Evolutionary conservation across 2,888 invertebrate genomes (phyloP).

Genomic region (Amiota minor): DNA sequence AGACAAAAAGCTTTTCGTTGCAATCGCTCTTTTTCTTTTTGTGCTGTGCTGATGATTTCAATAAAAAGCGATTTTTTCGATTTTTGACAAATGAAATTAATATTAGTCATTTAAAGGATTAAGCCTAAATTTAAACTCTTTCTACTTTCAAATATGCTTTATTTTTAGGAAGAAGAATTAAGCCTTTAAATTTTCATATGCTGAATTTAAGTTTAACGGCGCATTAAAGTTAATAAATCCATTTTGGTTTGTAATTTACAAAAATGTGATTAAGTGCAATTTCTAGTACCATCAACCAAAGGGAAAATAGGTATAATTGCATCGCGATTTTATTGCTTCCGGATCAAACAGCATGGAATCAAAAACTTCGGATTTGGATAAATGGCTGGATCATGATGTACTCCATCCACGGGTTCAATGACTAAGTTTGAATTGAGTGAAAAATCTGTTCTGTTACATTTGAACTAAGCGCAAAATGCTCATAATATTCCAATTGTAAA

Average conservation of each 20-base stretch:
- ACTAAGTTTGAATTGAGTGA: conserved; percentile 67
- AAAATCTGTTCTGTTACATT: no score
- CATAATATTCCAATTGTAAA: no score
- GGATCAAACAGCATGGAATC: conserved; percentile 76
- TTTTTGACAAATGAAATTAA: not conserved
- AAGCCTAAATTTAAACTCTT: not conserved
- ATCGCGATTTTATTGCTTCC: conserved; percentile 73
- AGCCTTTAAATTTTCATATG: no score
- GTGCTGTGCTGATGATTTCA: no score
- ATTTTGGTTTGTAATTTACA: conserved; percentile 44
- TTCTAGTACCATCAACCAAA: conserved; percentile 67
- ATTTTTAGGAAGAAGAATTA: conserved; percentile 38
- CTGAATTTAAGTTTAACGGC: conserved; percentile 41
- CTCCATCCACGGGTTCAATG: conserved; percentile 72
- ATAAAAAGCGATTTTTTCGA: not conserved
- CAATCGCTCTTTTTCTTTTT: not conserved
- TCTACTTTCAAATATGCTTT: conserved; percentile 44
- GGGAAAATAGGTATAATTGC: conserved; percentile 57
- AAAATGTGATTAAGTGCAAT: conserved; percentile 61
- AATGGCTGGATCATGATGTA: conserved; percentile 76
- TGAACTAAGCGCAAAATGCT: no score
- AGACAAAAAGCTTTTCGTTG: not conserved
- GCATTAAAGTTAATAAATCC: conserved; percentile 37
- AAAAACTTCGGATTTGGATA: conserved; percentile 77
- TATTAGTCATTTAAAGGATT: no score